These are phyloP conservation scores for Rhombomys opimus DNA, from an alignment of 2,113 vertebrate genomes.

Conservation along the genomic window DNA sequence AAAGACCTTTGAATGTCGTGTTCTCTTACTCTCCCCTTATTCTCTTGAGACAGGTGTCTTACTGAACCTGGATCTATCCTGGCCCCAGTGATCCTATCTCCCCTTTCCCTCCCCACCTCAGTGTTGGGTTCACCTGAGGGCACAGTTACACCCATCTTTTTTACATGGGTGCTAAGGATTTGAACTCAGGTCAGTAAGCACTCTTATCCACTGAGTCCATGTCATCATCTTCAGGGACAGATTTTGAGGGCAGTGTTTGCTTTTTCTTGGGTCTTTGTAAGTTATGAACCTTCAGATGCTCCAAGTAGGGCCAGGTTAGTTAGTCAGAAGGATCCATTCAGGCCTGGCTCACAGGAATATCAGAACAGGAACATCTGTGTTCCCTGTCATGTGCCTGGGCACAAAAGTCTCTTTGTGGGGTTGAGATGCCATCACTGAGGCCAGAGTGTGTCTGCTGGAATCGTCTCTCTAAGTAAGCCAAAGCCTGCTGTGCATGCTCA, in stretches of 20 bases:
- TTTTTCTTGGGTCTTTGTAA: neutral
- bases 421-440: conserved; percentile 63
- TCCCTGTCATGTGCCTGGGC: conserved; percentile 78
- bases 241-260: neutral
- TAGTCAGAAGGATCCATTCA: conserved; percentile 81
- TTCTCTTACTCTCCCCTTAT: neutral
- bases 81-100: neutral
- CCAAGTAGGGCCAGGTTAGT: conserved; percentile 55
- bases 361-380: conserved; percentile 79
- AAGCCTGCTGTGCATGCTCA: neutral
- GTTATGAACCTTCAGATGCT: conserved; percentile 44
- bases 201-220: neutral
- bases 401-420: conserved; percentile 84
- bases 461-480: conserved; percentile 36
- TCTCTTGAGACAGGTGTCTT: no score
- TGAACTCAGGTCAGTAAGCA: no score
- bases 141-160: neutral
- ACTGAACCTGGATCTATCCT: neutral
- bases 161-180: neutral
- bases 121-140: neutral
- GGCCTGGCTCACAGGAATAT: conserved; percentile 79
- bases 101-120: neutral
- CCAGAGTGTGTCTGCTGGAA: conserved; percentile 62
- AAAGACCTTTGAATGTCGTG: neutral
- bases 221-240: neutral